Conservation (phyloP, 2,888 invertebrate species). For the Erebia palarica region DNA sequence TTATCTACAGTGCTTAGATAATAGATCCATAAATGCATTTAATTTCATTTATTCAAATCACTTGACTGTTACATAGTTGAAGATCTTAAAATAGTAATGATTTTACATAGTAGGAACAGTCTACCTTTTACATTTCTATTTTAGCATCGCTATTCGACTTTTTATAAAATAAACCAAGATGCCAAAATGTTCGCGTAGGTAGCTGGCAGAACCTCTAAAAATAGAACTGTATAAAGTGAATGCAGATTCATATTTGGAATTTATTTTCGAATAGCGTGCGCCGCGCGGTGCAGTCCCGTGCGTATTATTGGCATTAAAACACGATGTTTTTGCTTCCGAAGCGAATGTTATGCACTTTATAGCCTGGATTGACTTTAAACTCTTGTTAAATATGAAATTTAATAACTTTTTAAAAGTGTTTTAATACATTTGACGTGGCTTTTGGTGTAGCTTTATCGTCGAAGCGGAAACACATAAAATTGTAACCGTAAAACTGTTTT, state of each 20-base stretch:
- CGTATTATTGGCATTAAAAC: constrained; percentile 58
- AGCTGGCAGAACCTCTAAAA: constrained; percentile 34
- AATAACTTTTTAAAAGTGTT: constrained; percentile 34
- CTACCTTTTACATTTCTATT: too few species aligned
- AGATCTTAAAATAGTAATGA: too few species aligned
- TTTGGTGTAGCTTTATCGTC: neutral
- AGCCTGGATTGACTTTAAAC: constrained; percentile 58
- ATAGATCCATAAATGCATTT: too few species aligned
- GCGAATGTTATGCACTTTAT: constrained; percentile 60
- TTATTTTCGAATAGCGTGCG: constrained; percentile 46
- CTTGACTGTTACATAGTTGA: too few species aligned
- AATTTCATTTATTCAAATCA: too few species aligned
- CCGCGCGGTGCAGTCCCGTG: constrained; percentile 45
- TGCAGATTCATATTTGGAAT: constrained; percentile 51
- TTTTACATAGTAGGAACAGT: too few species aligned
- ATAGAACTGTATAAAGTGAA: constrained; percentile 37
- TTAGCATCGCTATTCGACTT: too few species aligned
- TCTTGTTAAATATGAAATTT: constrained; percentile 57
- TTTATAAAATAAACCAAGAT: too few species aligned
- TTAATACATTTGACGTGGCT: constrained; percentile 8
- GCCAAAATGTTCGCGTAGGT: neutral
- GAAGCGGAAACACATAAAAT: neutral
- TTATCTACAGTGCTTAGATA: too few species aligned
- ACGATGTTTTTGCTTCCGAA: constrained; percentile 55
- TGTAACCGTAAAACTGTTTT: neutral